Base-by-base conservation (phyloP, 2,113 vertebrate genomes). In the Empidonax traillii region DNA sequence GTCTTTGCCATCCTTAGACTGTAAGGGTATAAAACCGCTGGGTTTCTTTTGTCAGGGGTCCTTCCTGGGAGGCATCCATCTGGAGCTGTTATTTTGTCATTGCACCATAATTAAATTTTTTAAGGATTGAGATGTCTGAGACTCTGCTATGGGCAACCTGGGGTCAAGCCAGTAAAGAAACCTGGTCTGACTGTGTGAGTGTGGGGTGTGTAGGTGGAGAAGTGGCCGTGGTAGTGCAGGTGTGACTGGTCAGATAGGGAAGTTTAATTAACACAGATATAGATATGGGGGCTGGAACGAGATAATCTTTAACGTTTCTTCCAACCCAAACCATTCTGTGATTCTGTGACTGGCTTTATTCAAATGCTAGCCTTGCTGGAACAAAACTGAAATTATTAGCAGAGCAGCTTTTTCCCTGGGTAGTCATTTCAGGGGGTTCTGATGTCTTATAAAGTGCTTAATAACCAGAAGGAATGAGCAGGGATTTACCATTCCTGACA, bases 161-260 rank as follows among this genome's bases (percentile, higher is more conserved):
- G 11, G 6, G 7, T 31, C 4, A 22, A 47, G 12, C 14, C 0
- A 0, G 13, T 15, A 5, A 35, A 24, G 4, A 27, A 15, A 18
- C 4, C 41, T 2, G 63, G 21, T 41, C 6, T 41, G 25, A 11
- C n/a, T 4, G 13, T 31, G 25, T 4, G 37, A 8, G 27, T 8
- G 44, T 1, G 2, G 7, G 8, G 8, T 19, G 5, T 73, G 68
- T 24, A 74, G 44, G 14, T 81, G 37, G 37, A 0, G 0, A 8
- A 8, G 52, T 15, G 17, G 2, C 12, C 39, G 12, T 10, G 1
- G 7, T 33, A 27, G 4, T 2, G 28, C 2, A 6, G 12, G 7
- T 19, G 17, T 8, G n/a, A 47, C 16, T 47, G 4, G 46, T 28
- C 21, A 9, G 20, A 17, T 0, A 1, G 24, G 17, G 30, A 47